Evolutionary conservation across 1,140 invertebrate species (phyloP).

Genomic region (Caenorhabditis inopinata): DNA sequence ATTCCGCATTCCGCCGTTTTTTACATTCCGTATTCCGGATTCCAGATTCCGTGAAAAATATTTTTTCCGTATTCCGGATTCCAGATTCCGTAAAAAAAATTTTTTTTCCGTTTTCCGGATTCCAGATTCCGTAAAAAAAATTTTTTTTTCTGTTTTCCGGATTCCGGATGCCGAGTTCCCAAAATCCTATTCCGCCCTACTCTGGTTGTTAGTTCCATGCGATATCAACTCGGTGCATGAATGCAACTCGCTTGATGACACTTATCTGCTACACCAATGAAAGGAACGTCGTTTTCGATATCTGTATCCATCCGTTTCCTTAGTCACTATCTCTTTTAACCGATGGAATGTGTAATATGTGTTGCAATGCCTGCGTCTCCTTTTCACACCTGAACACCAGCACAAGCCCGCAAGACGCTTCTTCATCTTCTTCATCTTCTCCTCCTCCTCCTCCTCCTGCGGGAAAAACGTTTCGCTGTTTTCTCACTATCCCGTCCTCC

Average conservation of each 20-base stretch:
- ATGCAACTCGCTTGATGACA: constrained; percentile 19
- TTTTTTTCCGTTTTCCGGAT: too few species aligned
- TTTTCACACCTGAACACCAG: constrained; percentile 8
- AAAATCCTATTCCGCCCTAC: too few species aligned
- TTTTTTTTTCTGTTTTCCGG: too few species aligned
- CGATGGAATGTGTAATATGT: constrained; percentile 26
- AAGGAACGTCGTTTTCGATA: background rate
- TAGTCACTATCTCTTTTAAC: background rate
- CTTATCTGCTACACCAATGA: background rate
- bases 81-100: too few species aligned
- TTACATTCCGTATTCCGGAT: too few species aligned
- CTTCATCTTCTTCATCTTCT: background rate
- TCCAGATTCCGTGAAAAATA: too few species aligned
- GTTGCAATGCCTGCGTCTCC: background rate
- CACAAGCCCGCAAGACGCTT: constrained; percentile 13
- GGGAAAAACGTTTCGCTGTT: background rate
- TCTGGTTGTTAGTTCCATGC: too few species aligned
- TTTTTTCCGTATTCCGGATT: too few species aligned
- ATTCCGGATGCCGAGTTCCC: too few species aligned
- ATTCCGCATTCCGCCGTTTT: too few species aligned
- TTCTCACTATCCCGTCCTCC: background rate
- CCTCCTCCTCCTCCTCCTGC: too few species aligned
- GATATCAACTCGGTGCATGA: background rate
- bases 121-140: too few species aligned
- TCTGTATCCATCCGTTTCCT: background rate